Evolutionary conservation across 2,113 vertebrate species (phyloP).

Genomic region (Motacilla alba): DNA sequence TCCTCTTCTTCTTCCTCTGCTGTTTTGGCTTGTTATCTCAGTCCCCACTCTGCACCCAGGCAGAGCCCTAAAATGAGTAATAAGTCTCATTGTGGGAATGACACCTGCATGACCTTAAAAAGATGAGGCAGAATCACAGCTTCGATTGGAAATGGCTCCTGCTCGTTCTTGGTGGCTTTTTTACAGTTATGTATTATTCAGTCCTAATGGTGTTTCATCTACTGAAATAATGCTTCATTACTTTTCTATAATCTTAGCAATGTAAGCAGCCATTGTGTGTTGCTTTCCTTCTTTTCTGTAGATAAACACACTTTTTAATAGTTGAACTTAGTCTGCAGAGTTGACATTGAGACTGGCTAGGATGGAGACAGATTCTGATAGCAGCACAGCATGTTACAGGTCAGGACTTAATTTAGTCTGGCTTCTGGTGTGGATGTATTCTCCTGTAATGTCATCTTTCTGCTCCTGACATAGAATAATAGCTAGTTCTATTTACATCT

Average conservation of each 20-base stretch:
- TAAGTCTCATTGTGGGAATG: background rate
- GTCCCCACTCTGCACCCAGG: background rate
- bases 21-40: background rate
- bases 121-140: background rate
- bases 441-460: constrained; percentile 13
- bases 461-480: constrained; percentile 13
- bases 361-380: background rate
- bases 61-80: background rate
- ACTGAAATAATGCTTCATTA: background rate
- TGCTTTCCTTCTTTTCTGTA: background rate
- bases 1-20: background rate
- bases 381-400: background rate
- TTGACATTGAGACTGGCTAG: background rate
- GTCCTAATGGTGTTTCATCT: background rate
- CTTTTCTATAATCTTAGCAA: background rate
- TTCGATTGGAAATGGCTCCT: background rate
- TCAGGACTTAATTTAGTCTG: constrained; percentile 25
- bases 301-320: background rate
- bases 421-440: background rate
- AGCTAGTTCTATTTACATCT: constrained; percentile 43
- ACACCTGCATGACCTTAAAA: background rate
- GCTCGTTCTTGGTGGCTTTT: background rate
- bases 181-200: background rate
- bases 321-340: background rate
- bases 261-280: background rate